Conservation (phyloP, 2,888 invertebrate species). For the Hydrotaea cyrtoneurina region DNA sequence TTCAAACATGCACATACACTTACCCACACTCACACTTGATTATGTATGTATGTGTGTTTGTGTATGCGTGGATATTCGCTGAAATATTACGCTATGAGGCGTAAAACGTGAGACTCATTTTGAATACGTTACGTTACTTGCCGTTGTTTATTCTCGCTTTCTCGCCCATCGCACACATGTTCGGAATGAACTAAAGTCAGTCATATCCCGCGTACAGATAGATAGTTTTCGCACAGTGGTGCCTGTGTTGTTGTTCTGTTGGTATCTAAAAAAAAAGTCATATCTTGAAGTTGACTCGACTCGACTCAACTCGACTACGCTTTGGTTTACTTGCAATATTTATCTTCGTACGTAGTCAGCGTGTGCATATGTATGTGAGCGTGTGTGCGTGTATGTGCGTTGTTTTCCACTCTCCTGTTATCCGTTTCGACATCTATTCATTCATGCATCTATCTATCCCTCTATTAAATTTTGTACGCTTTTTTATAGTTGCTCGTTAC, state of each 20-base stretch:
- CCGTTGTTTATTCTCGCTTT: constrained; percentile 26
- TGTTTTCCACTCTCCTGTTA: neutral
- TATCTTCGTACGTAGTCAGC: constrained; percentile 8
- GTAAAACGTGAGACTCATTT: constrained; percentile 77
- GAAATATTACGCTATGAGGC: constrained; percentile 79
- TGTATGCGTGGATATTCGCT: constrained; percentile 64
- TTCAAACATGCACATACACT: constrained; percentile 12
- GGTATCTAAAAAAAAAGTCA: constrained; percentile 39
- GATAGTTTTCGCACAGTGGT: constrained; percentile 3
- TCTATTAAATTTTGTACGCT: constrained; percentile 31
- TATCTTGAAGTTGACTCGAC: constrained; percentile 37
- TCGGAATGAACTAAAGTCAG: constrained; percentile 55
- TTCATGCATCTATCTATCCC: constrained; percentile 26
- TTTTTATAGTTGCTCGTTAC: constrained; percentile 4
- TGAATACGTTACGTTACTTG: constrained; percentile 47
- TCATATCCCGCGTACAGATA: constrained; percentile 16
- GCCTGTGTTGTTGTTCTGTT: neutral
- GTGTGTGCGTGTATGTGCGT: neutral
- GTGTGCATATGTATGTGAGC: too few species aligned
- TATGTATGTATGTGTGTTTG: neutral
- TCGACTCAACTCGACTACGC: constrained; percentile 21
- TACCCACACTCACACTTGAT: constrained; percentile 7
- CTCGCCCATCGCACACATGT: constrained; percentile 18
- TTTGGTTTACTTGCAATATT: constrained; percentile 25
- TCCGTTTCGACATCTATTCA: constrained; percentile 27